These are phyloP conservation scores for Cosmorhoe ocellata DNA, from an alignment of 2,888 invertebrate genomes.

Conservation along the genomic window DNA sequence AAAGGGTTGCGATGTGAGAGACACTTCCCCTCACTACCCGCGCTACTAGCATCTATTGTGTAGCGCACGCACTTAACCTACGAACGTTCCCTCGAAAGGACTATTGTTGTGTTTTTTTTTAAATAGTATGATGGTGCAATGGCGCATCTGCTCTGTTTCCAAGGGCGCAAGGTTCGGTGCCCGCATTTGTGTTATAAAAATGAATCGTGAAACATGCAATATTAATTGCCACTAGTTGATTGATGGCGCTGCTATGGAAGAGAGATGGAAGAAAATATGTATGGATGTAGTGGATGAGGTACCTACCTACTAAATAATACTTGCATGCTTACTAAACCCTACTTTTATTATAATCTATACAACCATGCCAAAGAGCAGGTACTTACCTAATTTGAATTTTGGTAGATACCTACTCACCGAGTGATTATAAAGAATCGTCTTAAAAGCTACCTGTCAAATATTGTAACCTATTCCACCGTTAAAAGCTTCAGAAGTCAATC, in stretches of 20 bases:
- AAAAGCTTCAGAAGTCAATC: too few species aligned
- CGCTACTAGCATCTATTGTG: constrained; percentile 19
- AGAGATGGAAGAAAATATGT: constrained; percentile 25
- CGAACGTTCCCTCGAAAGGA: constrained; percentile 7
- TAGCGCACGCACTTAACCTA: constrained; percentile 8
- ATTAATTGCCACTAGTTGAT: background rate
- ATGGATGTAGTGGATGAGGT: constrained; percentile 20
- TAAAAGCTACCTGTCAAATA: too few species aligned
- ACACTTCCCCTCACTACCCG: constrained; percentile 27
- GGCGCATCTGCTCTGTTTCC: constrained; percentile 22
- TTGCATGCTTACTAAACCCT: too few species aligned
- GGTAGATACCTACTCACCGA: too few species aligned
- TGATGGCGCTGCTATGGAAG: constrained; percentile 12
- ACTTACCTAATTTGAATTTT: too few species aligned
- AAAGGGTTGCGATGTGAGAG: constrained; percentile 27
- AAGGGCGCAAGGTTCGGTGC: background rate
- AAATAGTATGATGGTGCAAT: background rate
- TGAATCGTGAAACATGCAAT: constrained; percentile 9
- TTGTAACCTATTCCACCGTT: too few species aligned
- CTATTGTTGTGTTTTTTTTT: constrained; percentile 12
- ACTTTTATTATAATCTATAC: too few species aligned
- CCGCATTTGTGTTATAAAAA: background rate
- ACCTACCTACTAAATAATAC: too few species aligned
- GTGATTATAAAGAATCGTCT: too few species aligned
- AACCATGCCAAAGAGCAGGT: too few species aligned